Evolutionary conservation across 2,113 vertebrate species (phyloP).

Genomic region (Paralichthys olivaceus): DNA sequence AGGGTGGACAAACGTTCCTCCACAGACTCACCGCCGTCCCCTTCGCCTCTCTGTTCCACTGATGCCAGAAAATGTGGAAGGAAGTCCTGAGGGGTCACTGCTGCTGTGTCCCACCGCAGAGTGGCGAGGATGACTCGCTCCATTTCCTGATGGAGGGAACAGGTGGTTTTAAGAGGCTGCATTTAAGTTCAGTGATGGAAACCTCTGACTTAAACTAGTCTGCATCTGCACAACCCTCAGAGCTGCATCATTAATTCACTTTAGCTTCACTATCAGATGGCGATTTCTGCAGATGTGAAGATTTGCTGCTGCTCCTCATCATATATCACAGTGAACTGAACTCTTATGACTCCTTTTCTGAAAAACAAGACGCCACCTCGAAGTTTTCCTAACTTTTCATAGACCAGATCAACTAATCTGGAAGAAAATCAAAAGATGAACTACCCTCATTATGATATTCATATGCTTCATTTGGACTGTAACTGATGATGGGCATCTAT

Average conservation of each 20-base stretch:
- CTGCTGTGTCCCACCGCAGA: conserved; percentile 84
- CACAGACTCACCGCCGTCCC: conserved; percentile 5
- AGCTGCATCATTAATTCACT: too few species aligned
- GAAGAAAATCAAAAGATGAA: background rate
- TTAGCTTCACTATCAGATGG: too few species aligned
- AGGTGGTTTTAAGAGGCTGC: background rate
- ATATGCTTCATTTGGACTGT: too few species aligned
- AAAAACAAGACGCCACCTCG: too few species aligned
- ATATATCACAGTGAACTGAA: too few species aligned
- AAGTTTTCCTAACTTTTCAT: background rate
- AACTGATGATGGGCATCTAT: background rate
- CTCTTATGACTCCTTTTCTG: too few species aligned
- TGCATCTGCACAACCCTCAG: too few species aligned
- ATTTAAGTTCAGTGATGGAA: background rate
- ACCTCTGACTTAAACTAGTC: too few species aligned
- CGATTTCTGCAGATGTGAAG: too few species aligned
- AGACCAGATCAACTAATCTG: background rate
- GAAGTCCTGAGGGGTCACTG: conserved; percentile 86
- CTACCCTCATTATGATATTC: too few species aligned
- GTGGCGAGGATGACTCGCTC: conserved; percentile 82
- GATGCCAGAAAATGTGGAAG: conserved; percentile 81
- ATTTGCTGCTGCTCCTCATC: too few species aligned
- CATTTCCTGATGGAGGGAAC: conserved; percentile 78
- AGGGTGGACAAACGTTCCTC: conserved; percentile 68
- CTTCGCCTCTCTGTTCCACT: conserved; percentile 47